Evolutionary conservation across 2,797 vertebrate genomes (phyloP).

Genomic region (Alosa sapidissima): DNA sequence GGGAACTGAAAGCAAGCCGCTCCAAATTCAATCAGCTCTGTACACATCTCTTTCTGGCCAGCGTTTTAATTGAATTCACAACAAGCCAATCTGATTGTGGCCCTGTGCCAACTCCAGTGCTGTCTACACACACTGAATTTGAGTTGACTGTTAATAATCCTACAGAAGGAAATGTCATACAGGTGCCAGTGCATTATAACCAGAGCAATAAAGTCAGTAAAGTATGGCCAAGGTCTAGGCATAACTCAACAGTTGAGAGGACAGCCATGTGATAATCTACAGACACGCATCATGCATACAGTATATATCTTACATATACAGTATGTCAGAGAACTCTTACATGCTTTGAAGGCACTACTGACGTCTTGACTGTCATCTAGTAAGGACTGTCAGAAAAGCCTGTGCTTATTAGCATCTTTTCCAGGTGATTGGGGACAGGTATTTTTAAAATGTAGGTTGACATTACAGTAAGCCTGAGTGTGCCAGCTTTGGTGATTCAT

Average conservation of each 20-base stretch:
- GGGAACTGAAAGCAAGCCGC: conserved; percentile 35
- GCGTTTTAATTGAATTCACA: conserved; percentile 45
- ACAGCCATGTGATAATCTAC: no score
- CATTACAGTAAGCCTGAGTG: neutral
- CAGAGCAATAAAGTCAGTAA: neutral
- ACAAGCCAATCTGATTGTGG: conserved; percentile 40
- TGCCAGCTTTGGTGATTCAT: neutral
- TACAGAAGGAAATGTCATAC: neutral
- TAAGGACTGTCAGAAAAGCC: neutral
- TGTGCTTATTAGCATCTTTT: neutral
- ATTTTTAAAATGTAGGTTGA: neutral
- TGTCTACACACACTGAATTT: neutral
- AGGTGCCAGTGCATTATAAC: neutral
- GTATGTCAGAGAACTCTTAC: neutral
- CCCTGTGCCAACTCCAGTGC: neutral
- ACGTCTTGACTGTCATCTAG: neutral
- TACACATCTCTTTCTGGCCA: conserved; percentile 42
- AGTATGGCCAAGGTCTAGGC: neutral
- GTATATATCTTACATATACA: neutral
- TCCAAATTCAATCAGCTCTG: conserved; percentile 44
- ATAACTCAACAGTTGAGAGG: neutral
- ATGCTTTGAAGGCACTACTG: no score
- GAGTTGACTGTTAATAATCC: neutral
- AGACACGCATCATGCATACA: no score
- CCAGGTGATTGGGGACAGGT: neutral